Evolutionary conservation across 2,113 vertebrate species (phyloP).

Genomic region (Cyanoderma ruficeps): DNA sequence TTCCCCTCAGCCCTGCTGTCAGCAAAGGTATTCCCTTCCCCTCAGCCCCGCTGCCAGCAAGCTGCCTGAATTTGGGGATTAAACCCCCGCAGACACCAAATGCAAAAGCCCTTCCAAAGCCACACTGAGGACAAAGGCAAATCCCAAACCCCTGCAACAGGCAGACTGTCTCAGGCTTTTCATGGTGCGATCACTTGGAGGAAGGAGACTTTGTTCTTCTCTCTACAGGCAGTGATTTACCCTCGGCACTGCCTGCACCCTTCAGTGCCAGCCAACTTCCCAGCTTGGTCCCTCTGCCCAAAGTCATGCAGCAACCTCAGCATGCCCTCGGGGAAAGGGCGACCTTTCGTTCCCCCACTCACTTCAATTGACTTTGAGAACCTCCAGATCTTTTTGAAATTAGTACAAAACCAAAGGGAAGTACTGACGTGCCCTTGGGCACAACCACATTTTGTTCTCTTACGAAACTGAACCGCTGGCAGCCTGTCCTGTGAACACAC

Average conservation of each 20-base stretch:
- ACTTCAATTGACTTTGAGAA: not conserved
- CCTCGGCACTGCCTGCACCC: rapidly evolving
- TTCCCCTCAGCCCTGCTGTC: rapidly evolving
- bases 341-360: not conserved
- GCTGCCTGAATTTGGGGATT: not conserved
- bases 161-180: not conserved
- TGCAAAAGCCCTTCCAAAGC: not conserved
- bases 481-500: not conserved
- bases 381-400: not conserved
- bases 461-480: not conserved
- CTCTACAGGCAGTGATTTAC: not conserved
- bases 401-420: not conserved
- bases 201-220: not conserved
- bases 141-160: not conserved
- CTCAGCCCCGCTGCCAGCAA: rapidly evolving
- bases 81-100: not conserved
- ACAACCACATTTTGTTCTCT: not conserved
- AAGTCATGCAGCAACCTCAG: not conserved
- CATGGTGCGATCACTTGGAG: rapidly evolving
- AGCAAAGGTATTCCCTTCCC: not conserved
- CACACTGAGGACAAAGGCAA: not conserved
- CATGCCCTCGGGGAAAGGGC: not conserved
- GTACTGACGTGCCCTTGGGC: not conserved
- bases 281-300: not conserved
- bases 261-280: not conserved